A percentile compares a stretch with the other conserved stretches of the same genome.
These are phyloP conservation scores for Stichopus horrens DNA, from an alignment of 53 echinoderm and acorn worm genomes.

Conservation along the genomic window DNA sequence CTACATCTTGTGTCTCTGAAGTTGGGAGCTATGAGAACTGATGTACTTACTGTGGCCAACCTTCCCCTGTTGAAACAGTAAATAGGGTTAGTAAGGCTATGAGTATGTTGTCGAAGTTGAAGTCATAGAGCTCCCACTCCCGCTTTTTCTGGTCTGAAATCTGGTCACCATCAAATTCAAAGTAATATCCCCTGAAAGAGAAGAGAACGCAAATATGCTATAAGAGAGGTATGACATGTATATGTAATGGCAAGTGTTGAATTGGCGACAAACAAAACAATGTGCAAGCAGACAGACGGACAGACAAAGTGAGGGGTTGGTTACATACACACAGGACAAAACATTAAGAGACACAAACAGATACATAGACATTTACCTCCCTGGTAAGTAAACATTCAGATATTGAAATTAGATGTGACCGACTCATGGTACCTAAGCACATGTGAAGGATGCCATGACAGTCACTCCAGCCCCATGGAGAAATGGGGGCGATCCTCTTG, in stretches of 20 bases:
- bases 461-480: too few relatives aligned
- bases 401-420: too few relatives aligned
- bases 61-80: conserved; percentile 95
- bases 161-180: conserved; percentile 76
- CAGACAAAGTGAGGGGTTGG: background rate
- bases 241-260: background rate
- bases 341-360: too few relatives aligned
- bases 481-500: too few relatives aligned
- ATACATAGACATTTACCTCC: too few relatives aligned
- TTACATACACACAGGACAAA: background rate
- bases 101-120: conserved; percentile 87
- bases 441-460: too few relatives aligned
- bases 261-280: background rate
- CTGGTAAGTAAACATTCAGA: too few relatives aligned
- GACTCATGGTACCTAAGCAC: too few relatives aligned
- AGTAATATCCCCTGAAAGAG: conserved; percentile 78
- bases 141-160: conserved; percentile 63
- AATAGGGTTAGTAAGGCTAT: conserved; percentile 86
- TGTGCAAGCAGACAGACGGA: background rate
- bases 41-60: conserved; percentile 96
- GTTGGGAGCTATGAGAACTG: too few relatives aligned
- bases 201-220: background rate
- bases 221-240: background rate
- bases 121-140: conserved; percentile 69
- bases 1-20: too few relatives aligned